phyloP scores from a whole-genome alignment of 2,888 invertebrate species.

The Galeopsomyia nigrocyanea region DNA sequence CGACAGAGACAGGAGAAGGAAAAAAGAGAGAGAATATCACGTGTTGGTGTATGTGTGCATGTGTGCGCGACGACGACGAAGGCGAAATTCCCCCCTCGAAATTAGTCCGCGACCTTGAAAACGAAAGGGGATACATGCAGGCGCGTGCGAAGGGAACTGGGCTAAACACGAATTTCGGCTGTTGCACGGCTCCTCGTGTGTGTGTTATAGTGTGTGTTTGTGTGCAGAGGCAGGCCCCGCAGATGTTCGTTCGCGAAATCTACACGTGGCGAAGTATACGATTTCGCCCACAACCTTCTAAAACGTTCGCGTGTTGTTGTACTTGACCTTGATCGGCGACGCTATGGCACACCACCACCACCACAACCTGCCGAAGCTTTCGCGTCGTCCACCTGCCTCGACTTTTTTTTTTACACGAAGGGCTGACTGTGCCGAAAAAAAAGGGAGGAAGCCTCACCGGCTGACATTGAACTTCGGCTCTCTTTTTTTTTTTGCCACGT shows the following conservation, averaged over 20 bases:
- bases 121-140: slow-evolving; percentile 25
- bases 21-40: no score
- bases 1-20: no score
- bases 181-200: background rate
- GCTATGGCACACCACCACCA: background rate
- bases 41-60: no score
- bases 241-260: slow-evolving; percentile 39
- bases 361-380: slow-evolving; percentile 33
- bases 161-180: slow-evolving; percentile 1
- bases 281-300: slow-evolving; percentile 26
- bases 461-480: slow-evolving; percentile 36
- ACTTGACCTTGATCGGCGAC: slow-evolving; percentile 41
- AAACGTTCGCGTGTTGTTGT: slow-evolving; percentile 2
- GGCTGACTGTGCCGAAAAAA: background rate
- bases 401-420: background rate
- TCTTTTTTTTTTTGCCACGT: background rate
- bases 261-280: slow-evolving; percentile 20
- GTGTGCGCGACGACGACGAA: no score
- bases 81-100: slow-evolving; percentile 8
- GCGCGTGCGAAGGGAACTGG: slow-evolving; percentile 15
- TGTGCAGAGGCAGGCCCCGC: slow-evolving; percentile 1
- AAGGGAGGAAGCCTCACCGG: slow-evolving; percentile 13
- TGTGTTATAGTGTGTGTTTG: background rate
- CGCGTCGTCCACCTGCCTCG: slow-evolving; percentile 39
- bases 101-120: slow-evolving; percentile 39